Conservation (phyloP, 2,797 vertebrate species). For the Borostomias antarcticus region DNA sequence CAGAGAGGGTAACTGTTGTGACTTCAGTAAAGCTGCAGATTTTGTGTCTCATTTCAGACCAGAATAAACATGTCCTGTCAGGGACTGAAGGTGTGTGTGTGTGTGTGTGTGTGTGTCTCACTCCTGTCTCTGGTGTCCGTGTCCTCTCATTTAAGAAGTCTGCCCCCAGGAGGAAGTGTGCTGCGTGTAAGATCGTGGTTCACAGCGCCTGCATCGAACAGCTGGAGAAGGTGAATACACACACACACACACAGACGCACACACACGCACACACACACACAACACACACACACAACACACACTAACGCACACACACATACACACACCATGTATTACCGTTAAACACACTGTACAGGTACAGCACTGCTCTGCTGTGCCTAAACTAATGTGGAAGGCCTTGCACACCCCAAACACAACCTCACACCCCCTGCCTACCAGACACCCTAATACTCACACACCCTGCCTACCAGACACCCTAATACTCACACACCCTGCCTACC, state of each 20-base stretch:
- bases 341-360: too few relatives aligned
- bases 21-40: too few relatives aligned
- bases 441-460: too few relatives aligned
- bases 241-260: conserved; percentile 20
- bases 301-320: background rate
- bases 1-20: too few relatives aligned
- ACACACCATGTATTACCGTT: background rate
- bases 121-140: conserved; percentile 43
- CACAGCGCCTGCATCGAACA: conserved; percentile 94
- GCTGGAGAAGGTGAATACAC: conserved; percentile 85
- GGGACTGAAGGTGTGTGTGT: background rate
- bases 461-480: too few relatives aligned
- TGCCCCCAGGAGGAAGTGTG: conserved; percentile 93
- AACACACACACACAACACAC: conserved; percentile 24
- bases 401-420: too few relatives aligned
- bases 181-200: conserved; percentile 95
- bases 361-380: too few relatives aligned
- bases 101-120: conserved; percentile 53
- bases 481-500: too few relatives aligned
- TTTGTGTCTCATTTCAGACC: too few relatives aligned
- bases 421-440: too few relatives aligned
- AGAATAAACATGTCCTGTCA: background rate
- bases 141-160: conserved; percentile 89
- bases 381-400: too few relatives aligned
- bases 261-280: conserved; percentile 23